phyloP scores from a whole-genome alignment of 2,113 vertebrate species.

The Indicator maculatus region DNA sequence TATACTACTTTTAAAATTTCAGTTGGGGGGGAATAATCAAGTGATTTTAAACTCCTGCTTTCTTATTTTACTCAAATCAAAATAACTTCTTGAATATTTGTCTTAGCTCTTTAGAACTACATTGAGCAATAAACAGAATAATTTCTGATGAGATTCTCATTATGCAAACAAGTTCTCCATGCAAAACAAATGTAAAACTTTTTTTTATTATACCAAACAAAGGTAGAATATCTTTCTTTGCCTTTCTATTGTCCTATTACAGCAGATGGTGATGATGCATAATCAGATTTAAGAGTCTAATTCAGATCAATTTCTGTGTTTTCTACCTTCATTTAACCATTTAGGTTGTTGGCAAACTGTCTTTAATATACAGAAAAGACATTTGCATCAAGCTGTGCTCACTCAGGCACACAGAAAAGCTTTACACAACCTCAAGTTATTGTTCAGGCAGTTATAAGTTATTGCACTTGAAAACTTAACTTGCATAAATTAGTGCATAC shows the following conservation, averaged over 20 bases:
- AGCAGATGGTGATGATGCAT: constrained; percentile 56
- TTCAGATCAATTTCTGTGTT: constrained; percentile 67
- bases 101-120: not conserved
- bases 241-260: constrained; percentile 38
- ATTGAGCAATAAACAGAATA: not conserved
- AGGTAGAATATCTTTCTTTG: not conserved
- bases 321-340: constrained; percentile 65
- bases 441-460: not conserved
- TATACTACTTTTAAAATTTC: constrained; percentile 18
- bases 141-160: not conserved
- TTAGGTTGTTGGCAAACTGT: constrained; percentile 77
- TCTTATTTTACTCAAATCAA: constrained; percentile 28
- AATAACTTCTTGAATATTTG: not conserved
- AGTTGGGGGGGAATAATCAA: not conserved
- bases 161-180: not conserved
- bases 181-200: not conserved
- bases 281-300: constrained; percentile 68
- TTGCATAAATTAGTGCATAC: not conserved
- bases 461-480: not conserved
- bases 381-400: constrained; percentile 70
- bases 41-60: not conserved
- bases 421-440: not conserved
- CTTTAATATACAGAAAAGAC: constrained; percentile 68
- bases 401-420: constrained; percentile 64
- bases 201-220: constrained; percentile 9